These are phyloP conservation scores for Gymnocheta viridis DNA, from an alignment of 2,888 invertebrate genomes.

Conservation along the genomic window DNA sequence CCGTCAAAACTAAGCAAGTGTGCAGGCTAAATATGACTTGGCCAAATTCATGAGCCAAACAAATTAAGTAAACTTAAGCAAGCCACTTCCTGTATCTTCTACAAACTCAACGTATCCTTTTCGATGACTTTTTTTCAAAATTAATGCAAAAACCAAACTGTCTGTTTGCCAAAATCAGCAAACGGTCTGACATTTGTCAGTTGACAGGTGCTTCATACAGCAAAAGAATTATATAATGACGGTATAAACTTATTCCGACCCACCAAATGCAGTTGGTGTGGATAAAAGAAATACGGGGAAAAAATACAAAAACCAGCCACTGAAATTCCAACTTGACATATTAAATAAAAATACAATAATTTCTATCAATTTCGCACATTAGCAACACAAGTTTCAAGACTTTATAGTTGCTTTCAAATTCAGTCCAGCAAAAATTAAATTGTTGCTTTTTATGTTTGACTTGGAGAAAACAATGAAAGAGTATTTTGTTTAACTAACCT, in stretches of 20 bases:
- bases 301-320: background rate
- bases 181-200: constrained; percentile 55
- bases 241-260: background rate
- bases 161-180: constrained; percentile 17
- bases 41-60: background rate
- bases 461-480: background rate
- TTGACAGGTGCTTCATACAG: constrained; percentile 55
- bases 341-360: constrained; percentile 66
- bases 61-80: background rate
- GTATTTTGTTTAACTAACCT: constrained; percentile 21
- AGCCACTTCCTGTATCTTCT: background rate
- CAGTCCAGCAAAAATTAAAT: constrained; percentile 39
- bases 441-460: constrained; percentile 42
- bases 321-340: constrained; percentile 62
- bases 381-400: constrained; percentile 50
- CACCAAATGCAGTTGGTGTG: background rate
- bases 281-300: background rate
- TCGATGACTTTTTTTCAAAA: background rate
- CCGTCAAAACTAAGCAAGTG: too few relatives aligned
- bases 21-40: too few relatives aligned
- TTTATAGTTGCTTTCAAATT: background rate
- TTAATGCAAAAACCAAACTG: constrained; percentile 34
- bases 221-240: constrained; percentile 7
- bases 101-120: background rate
- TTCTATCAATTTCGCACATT: constrained; percentile 73